Conservation (phyloP, 2,113 vertebrate genomes). For the Oncorhynchus gorbuscha region DNA sequence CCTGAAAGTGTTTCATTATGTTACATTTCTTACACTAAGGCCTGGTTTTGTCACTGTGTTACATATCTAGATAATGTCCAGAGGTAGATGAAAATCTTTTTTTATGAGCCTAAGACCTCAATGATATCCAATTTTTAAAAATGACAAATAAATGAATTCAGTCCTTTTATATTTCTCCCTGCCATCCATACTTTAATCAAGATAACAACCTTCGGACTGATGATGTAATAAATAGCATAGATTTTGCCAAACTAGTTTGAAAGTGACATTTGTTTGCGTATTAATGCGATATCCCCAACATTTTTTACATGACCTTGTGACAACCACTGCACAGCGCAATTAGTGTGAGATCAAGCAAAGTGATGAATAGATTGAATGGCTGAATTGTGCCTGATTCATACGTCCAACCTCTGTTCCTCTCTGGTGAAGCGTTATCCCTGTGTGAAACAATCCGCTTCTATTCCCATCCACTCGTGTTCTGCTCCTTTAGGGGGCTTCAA, state of each 20-base stretch:
- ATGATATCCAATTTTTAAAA: not conserved
- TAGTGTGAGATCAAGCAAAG: conserved; percentile 51
- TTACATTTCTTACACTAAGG: too few relatives aligned
- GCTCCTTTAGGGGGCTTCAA: too few relatives aligned
- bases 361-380: conserved; percentile 36
- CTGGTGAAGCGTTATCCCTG: too few relatives aligned
- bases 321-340: conserved; percentile 42
- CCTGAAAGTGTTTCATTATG: too few relatives aligned
- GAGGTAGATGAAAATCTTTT: not conserved
- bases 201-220: conserved; percentile 60
- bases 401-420: too few relatives aligned
- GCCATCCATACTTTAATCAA: conserved; percentile 40
- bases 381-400: too few relatives aligned
- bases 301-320: conserved; percentile 49
- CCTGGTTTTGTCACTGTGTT: too few relatives aligned
- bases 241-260: conserved; percentile 31
- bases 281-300: conserved; percentile 50
- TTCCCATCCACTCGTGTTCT: too few relatives aligned
- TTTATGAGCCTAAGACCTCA: not conserved
- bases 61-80: not conserved
- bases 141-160: not conserved
- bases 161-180: not conserved
- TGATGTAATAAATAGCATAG: conserved; percentile 59
- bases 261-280: conserved; percentile 61
- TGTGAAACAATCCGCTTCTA: too few relatives aligned